phyloP scores from a whole-genome alignment of 2,797 vertebrate species.

The Gouania willdenowi region DNA sequence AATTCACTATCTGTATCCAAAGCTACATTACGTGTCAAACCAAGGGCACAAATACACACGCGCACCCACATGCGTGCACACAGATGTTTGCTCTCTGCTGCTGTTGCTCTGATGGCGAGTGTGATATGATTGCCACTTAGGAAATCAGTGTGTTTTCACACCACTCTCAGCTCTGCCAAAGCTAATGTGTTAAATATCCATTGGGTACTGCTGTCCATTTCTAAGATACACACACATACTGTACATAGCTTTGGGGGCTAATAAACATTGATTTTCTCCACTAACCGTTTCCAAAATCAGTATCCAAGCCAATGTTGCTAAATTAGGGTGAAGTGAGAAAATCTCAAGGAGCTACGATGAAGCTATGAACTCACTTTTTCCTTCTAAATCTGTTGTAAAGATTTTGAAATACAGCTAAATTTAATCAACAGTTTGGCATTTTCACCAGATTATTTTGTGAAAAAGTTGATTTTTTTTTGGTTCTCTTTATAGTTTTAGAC shows the following conservation, averaged over 20 bases:
- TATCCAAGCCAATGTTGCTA: slow-evolving; percentile 47
- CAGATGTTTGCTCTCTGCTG: slow-evolving; percentile 73
- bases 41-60: slow-evolving; percentile 19
- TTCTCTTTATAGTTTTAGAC: no score
- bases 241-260: slow-evolving; percentile 48
- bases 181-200: slow-evolving; percentile 75
- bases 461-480: background rate
- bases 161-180: slow-evolving; percentile 71
- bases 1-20: no score
- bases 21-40: no score
- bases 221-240: slow-evolving; percentile 46
- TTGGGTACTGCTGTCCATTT: slow-evolving; percentile 72
- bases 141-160: slow-evolving; percentile 77
- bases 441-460: no score
- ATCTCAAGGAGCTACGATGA: slow-evolving; percentile 33
- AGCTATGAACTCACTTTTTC: slow-evolving; percentile 40
- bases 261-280: slow-evolving; percentile 64
- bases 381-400: slow-evolving; percentile 43
- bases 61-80: slow-evolving; percentile 50
- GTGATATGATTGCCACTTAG: slow-evolving; percentile 76
- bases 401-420: slow-evolving; percentile 19
- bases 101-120: slow-evolving; percentile 64
- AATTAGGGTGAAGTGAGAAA: slow-evolving; percentile 54
- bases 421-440: slow-evolving; percentile 22
- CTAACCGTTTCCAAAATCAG: slow-evolving; percentile 55